Evolutionary conservation across 1,140 invertebrate species (phyloP), one percentile per base, ranked within the genome.

Genomic region (Brachionus rotundiformis): DNA sequence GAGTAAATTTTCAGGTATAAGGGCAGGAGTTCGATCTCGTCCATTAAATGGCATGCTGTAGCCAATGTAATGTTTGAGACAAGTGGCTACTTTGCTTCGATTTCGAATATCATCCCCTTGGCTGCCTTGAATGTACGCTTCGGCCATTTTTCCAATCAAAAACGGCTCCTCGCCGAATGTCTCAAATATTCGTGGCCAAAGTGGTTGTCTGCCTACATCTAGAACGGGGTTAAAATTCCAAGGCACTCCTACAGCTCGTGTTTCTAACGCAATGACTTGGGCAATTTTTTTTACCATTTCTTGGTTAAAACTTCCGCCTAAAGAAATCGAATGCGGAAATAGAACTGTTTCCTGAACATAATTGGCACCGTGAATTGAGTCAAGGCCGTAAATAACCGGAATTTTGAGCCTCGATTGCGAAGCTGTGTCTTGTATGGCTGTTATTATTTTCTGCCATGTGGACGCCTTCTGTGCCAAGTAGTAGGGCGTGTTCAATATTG

Each of bases 321-420:
- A 3, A 3, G 31, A 16, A 36, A 36, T 36, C 16, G 63, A 13
- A 16, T 68, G 63, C 16, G 63, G 63, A 68, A 68, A 68, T 36
- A 68, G n/a, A 3, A 36, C 31, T 16, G 63, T 13, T 13, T 68
- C 31, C 36, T 19, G 29, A n/a, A 68, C n/a, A 36, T 36, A 68
- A 36, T 36, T 68, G n/a, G 63, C 63, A 13, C 63, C 63, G 23
- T 68, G 63, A 13, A 68, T 68, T 13, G 63, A 68, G 19, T 68
- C 63, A 13, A 68, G 8, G 19, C 29, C 63, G 23, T 68, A 68
- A 10, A 68, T 4, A 36, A 36, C 19, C 10, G 63, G 63, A n/a
- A 68, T 68, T 36, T 68, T 36, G 13, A 36, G 23, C 2, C 4
- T 4, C 2, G 3, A 13, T 3, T 68, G n/a, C 4, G 13, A 6